A percentile compares a stretch with the other conserved stretches of the same genome.
These are phyloP conservation scores for Solenopsis fugax DNA, from an alignment of 1,140 invertebrate species.

Conservation along the genomic window DNA sequence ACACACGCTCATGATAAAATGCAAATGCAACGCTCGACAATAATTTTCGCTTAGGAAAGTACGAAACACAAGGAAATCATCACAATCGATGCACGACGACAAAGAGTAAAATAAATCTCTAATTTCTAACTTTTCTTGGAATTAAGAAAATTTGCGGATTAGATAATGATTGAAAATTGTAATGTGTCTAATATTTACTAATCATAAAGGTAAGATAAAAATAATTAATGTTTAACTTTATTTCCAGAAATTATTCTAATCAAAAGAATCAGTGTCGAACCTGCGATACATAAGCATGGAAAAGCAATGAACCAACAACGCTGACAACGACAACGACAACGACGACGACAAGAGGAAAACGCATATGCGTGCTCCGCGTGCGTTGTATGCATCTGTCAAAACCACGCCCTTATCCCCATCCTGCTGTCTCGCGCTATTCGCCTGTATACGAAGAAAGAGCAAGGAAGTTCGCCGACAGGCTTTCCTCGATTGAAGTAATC, in stretches of 20 bases:
- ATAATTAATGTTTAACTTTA: background rate
- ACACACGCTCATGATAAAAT: constrained; percentile 69
- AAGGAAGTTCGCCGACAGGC: background rate
- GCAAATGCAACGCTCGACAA: constrained; percentile 44
- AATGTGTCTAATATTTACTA: background rate
- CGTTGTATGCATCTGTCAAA: constrained; percentile 81
- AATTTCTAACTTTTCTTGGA: constrained; percentile 3
- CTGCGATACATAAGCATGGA: background rate
- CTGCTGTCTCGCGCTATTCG: constrained; percentile 28
- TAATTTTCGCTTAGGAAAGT: constrained; percentile 52
- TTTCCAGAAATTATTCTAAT: background rate
- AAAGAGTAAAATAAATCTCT: background rate
- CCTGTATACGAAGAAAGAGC: background rate
- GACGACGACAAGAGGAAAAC: constrained; percentile 4
- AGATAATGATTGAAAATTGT: background rate
- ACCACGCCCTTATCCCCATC: constrained; percentile 82
- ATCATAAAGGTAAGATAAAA: background rate
- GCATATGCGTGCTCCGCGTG: constrained; percentile 56
- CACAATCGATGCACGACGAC: background rate
- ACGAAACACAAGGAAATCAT: background rate
- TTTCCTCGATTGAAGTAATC: constrained; percentile 5
- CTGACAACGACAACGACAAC: too few relatives aligned
- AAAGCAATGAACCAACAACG: background rate
- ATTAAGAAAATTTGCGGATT: background rate
- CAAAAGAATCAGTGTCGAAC: background rate